These are phyloP conservation scores for Limnephilus marmoratus DNA, from an alignment of 2,888 invertebrate species.

Conservation along the genomic window DNA sequence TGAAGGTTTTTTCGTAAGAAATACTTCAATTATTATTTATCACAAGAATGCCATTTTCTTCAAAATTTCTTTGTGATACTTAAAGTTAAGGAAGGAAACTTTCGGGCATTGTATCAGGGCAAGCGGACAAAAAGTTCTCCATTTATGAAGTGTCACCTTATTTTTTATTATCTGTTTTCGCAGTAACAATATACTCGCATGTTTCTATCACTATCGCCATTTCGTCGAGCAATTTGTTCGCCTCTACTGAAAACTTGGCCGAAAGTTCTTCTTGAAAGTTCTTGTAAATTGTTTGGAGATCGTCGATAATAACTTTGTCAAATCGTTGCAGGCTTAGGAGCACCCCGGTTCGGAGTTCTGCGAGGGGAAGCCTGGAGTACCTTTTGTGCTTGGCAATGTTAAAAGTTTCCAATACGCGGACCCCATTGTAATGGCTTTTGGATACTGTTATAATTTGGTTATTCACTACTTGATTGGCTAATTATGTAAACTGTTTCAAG, in stretches of 20 bases:
- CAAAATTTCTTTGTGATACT: background rate
- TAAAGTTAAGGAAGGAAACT: conserved; percentile 2
- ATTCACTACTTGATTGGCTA: conserved; percentile 48
- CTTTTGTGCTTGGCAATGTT: conserved; percentile 62
- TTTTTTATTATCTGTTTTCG: conserved; percentile 44
- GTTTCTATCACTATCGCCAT: conserved; percentile 48
- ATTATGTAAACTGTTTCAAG: conserved; percentile 16
- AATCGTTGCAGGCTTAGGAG: conserved; percentile 62
- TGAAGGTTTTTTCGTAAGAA: background rate
- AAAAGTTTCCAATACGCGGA: conserved; percentile 60
- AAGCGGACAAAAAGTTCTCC: conserved; percentile 34
- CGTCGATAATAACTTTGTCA: conserved; percentile 65
- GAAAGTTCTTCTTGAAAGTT: conserved; percentile 50
- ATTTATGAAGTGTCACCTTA: conserved; percentile 46
- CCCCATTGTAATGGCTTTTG: conserved; percentile 56
- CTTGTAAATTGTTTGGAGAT: conserved; percentile 65
- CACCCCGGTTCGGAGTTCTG: conserved; percentile 32
- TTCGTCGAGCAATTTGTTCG: conserved; percentile 51
- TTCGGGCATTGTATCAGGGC: conserved; percentile 15
- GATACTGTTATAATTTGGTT: conserved; percentile 60
- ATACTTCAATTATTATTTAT: background rate
- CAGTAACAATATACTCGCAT: conserved; percentile 39
- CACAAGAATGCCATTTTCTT: conserved; percentile 13
- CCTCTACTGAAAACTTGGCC: conserved; percentile 52
- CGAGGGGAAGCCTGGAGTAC: conserved; percentile 42